Percentiles rank a stretch among this genome's conserved stretches.
These are phyloP conservation scores for Synergus japonicus DNA, from an alignment of 2,888 invertebrate species.

Conservation along the genomic window DNA sequence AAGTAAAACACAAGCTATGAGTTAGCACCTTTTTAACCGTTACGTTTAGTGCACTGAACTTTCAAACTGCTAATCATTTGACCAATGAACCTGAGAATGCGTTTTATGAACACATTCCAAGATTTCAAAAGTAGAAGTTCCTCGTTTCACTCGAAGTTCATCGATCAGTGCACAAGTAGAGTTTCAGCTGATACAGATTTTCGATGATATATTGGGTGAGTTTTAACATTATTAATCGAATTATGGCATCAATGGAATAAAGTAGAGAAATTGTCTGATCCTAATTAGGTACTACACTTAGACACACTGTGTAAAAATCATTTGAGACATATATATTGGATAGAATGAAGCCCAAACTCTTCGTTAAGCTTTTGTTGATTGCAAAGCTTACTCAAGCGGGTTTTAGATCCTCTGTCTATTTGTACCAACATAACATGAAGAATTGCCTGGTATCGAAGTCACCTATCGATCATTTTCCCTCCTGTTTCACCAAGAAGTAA, in stretches of 20 bases:
- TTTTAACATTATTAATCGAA: not conserved
- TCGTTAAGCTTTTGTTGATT: conserved; percentile 29
- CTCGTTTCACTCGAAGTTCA: not conserved
- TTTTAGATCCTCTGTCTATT: conserved; percentile 35
- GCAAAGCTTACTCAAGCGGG: conserved; percentile 29
- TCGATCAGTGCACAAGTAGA: not conserved
- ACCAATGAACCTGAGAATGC: conserved; percentile 35
- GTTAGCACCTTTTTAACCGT: conserved; percentile 9
- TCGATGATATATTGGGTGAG: not conserved
- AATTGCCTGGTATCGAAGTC: conserved; percentile 61
- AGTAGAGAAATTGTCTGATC: not conserved
- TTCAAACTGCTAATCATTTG: conserved; percentile 4
- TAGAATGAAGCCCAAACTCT: conserved; percentile 7
- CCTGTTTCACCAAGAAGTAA: conserved; percentile 69
- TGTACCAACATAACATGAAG: conserved; percentile 39
- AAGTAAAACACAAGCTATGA: not conserved
- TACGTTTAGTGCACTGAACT: conserved; percentile 30
- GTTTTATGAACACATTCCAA: not conserved
- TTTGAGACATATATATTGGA: not conserved
- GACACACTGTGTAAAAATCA: not conserved
- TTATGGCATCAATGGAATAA: not conserved
- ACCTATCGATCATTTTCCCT: conserved; percentile 70
- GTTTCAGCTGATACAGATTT: not conserved
- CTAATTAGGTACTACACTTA: not conserved
- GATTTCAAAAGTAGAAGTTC: not conserved